Evolutionary conservation across 1,140 invertebrate species (phyloP), one percentile per base, ranked within the genome.

Genomic region (Bicyclus anynana): DNA sequence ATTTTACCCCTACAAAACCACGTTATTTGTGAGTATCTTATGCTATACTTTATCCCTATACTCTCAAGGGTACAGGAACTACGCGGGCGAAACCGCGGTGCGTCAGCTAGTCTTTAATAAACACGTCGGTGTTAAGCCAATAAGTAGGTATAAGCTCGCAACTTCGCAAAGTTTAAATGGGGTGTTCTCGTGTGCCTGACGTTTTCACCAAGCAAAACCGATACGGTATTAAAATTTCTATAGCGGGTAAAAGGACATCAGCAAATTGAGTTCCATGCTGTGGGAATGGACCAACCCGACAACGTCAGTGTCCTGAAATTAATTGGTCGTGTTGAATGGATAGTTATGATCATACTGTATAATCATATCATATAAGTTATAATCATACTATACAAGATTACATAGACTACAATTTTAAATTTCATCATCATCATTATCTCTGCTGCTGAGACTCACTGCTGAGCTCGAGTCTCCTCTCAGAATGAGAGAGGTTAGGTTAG

Each of bases 151-250:
- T 29, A 37, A 21, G 42, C 23, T 54, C 37, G 49, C 44, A 48
- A 23, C 16, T 17, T 59, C 55, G 33, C 53, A 20, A 74, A 72
- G 59, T 71, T 78, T 62, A 62, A 73, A 71, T 67, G 53, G 56
- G 49, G 58, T 68, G 61, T 53, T 58, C 69, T 71, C 72, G 64
- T 83, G 77, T 26, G 51, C 40, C 16, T 74, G 74, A 78, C 75
- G 56, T 74, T 67, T 72, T 52, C 57, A 65, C 56, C 44, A 14
- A 59, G 56, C 61, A 69, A 48, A 60, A 38, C 44, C 57, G 58
- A 55, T 67, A 62, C 47, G 65, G n/a, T 73, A 75, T 78, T 74
- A 73, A 79, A 80, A 80, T 80, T 74, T 72, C 66, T 68, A 65
- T 56, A 62, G 55, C 59, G 53, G 53, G 50, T 62, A 52, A 61